Percentiles rank a stretch among this genome's conserved stretches.
These are phyloP conservation scores for Pitta sordida DNA, from an alignment of 2,113 vertebrate species.

Conservation along the genomic window DNA sequence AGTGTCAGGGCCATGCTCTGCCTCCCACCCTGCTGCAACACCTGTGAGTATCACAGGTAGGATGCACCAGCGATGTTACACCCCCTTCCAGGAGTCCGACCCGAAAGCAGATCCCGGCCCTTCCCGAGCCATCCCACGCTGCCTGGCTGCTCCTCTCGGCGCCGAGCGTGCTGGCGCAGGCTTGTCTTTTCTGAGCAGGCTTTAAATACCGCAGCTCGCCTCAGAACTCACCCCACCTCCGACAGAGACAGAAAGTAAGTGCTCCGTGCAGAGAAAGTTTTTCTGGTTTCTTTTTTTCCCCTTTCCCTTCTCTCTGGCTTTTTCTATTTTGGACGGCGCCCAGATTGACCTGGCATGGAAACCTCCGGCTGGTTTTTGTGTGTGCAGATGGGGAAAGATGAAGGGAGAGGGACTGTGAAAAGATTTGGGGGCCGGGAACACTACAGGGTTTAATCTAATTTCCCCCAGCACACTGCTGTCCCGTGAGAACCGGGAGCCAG, in stretches of 20 bases:
- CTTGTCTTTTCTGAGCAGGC: neutral
- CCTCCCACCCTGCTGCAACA: neutral
- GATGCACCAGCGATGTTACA: accelerated
- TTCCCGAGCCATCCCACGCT: neutral
- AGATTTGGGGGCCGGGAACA: neutral
- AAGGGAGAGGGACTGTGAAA: neutral
- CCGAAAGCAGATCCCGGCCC: neutral
- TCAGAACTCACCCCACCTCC: neutral
- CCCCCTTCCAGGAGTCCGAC: neutral
- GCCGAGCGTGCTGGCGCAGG: neutral
- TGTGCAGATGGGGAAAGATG: neutral
- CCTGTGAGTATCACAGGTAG: accelerated
- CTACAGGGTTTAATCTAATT: neutral
- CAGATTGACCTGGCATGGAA: neutral
- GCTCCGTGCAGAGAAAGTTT: neutral
- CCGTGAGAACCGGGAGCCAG: neutral
- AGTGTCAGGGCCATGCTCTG: accelerated
- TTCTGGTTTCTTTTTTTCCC: neutral
- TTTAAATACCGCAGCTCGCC: neutral
- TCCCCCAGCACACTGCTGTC: neutral
- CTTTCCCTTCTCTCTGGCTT: neutral
- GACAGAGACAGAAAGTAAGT: neutral
- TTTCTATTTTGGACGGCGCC: neutral
- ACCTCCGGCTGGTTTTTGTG: neutral
- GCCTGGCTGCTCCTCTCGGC: neutral